Evolutionary conservation across 2,888 invertebrate genomes (phyloP).

Genomic region (Phengaris alcon): DNA sequence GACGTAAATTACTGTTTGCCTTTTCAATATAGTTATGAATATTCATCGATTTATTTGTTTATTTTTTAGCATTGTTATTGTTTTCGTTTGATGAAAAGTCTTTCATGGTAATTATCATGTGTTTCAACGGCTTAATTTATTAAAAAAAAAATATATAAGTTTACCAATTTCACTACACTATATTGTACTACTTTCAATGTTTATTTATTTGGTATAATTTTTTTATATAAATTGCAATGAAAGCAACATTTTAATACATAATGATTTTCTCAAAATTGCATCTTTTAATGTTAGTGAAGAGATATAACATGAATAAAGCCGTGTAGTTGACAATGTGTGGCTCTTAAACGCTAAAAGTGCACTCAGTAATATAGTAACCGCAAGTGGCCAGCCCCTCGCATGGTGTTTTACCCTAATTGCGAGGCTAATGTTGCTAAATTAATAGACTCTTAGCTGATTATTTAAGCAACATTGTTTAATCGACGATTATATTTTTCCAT

Average conservation of each 20-base stretch:
- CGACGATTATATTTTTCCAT: background rate
- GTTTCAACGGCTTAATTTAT: no score
- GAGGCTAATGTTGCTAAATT: background rate
- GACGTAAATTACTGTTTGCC: conserved; percentile 8
- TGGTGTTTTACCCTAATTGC: conserved; percentile 10
- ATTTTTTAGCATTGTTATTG: background rate
- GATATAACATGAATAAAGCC: conserved; percentile 1
- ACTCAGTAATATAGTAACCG: conserved; percentile 27
- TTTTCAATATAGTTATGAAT: conserved; percentile 13
- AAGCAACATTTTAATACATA: no score
- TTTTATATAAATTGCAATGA: no score
- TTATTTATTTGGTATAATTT: no score
- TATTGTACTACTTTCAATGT: no score
- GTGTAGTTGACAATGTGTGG: conserved; percentile 25
- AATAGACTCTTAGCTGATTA: background rate
- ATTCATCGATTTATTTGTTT: background rate
- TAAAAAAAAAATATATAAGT: no score
- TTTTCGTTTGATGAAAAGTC: background rate
- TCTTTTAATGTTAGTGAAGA: background rate
- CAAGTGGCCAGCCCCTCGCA: background rate
- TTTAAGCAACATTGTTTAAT: background rate
- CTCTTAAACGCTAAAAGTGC: conserved; percentile 22
- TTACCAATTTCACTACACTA: no score
- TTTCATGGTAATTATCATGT: background rate
- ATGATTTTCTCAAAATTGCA: background rate